Conservation (phyloP, 2,888 invertebrate genomes). For the Athetis lepigone region DNA sequence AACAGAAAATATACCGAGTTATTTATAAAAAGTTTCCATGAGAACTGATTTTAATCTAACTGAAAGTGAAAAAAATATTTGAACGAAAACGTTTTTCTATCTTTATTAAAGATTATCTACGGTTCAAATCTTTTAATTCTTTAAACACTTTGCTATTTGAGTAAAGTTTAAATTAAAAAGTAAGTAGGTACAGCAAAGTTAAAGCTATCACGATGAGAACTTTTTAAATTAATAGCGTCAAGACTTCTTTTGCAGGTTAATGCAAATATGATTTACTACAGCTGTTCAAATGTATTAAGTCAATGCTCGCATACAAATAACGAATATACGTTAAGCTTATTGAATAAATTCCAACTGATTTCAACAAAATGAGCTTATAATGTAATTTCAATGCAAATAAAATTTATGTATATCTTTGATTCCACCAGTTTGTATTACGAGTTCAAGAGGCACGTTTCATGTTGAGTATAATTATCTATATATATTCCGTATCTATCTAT, state of each 20-base stretch:
- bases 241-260: not conserved
- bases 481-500: too few relatives aligned
- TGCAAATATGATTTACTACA: slow-evolving; percentile 8
- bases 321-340: slow-evolving; percentile 2
- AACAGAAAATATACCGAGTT: too few relatives aligned
- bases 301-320: slow-evolving; percentile 7
- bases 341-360: not conserved
- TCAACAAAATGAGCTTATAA: too few relatives aligned
- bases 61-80: not conserved
- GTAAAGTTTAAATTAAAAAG: slow-evolving; percentile 28
- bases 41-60: not conserved
- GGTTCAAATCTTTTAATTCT: not conserved
- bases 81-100: not conserved
- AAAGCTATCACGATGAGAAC: slow-evolving; percentile 14
- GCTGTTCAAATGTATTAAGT: slow-evolving; percentile 4
- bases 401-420: too few relatives aligned
- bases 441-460: too few relatives aligned
- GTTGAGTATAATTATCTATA: too few relatives aligned
- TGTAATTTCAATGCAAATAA: too few relatives aligned
- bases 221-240: slow-evolving; percentile 17
- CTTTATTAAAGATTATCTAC: not conserved
- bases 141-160: slow-evolving; percentile 5
- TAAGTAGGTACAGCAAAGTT: slow-evolving; percentile 14
- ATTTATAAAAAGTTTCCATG: not conserved
- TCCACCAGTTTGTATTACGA: too few relatives aligned